Evolutionary conservation across 2,888 invertebrate species (phyloP).

Genomic region (Meloe dianella): DNA sequence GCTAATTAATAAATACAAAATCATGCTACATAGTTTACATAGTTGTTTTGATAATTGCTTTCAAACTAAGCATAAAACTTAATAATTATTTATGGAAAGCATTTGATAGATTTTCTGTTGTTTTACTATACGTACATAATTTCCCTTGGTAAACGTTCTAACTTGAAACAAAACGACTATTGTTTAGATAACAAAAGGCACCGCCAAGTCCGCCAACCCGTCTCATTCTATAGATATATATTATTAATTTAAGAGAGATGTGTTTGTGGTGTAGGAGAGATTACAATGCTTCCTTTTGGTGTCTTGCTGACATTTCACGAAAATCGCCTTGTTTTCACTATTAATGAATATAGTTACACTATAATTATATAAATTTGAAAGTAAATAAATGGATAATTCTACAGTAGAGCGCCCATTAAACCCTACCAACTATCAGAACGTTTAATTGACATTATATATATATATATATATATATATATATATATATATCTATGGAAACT

Average conservation of each 20-base stretch:
- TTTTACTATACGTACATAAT: not conserved
- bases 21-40: too few relatives aligned
- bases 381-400: not conserved
- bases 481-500: not conserved
- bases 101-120: not conserved
- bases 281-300: not conserved
- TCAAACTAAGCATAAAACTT: too few relatives aligned
- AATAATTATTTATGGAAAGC: not conserved
- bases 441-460: too few relatives aligned
- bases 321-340: not conserved
- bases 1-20: too few relatives aligned
- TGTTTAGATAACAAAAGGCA: conserved; percentile 18
- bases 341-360: not conserved
- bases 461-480: too few relatives aligned
- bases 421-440: too few relatives aligned
- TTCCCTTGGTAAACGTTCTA: conserved; percentile 21
- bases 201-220: conserved; percentile 2
- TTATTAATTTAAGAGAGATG: not conserved
- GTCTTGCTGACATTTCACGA: conserved; percentile 1
- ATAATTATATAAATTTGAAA: not conserved
- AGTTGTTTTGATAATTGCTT: too few relatives aligned
- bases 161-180: conserved; percentile 17
- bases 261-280: not conserved
- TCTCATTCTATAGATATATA: not conserved
- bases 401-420: too few relatives aligned